Evolutionary conservation across 2,113 vertebrate genomes (phyloP).

Genomic region (Platichthys stellatus): DNA sequence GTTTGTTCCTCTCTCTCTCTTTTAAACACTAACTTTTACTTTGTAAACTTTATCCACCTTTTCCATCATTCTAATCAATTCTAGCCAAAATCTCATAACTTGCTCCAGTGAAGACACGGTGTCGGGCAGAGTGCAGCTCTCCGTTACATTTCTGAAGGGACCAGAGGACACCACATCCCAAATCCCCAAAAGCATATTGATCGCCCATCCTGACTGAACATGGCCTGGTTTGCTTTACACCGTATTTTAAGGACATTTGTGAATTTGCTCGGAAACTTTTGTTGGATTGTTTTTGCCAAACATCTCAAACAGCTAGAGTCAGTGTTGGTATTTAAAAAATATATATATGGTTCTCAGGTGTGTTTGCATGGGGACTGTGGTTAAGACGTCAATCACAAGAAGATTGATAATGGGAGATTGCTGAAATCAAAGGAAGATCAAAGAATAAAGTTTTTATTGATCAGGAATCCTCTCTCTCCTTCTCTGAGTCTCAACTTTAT

Average conservation of each 20-base stretch:
- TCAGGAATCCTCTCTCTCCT: too few species aligned
- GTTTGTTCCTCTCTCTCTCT: too few species aligned
- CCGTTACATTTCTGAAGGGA: conserved; percentile 41
- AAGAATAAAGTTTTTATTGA: too few species aligned
- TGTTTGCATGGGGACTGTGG: too few species aligned
- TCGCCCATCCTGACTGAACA: conserved; percentile 14
- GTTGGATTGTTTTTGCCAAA: neutral
- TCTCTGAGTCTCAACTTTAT: too few species aligned
- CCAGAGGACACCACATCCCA: conserved; percentile 15
- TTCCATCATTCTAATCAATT: conserved; percentile 66
- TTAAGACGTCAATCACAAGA: too few species aligned
- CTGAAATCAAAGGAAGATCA: too few species aligned
- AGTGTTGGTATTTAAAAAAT: too few species aligned
- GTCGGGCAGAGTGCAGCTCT: conserved; percentile 51
- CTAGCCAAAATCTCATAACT: conserved; percentile 66
- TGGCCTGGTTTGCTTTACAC: neutral
- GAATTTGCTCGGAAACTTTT: neutral
- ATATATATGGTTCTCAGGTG: too few species aligned
- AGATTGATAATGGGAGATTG: too few species aligned
- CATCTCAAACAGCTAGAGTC: neutral
- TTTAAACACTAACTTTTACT: conserved; percentile 8
- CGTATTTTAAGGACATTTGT: neutral
- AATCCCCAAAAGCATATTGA: conserved; percentile 40
- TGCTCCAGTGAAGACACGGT: conserved; percentile 71
- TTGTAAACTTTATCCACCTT: conserved; percentile 37